Base-by-base conservation (phyloP, 2,888 invertebrate species). In the Microctonus brassicae region DNA sequence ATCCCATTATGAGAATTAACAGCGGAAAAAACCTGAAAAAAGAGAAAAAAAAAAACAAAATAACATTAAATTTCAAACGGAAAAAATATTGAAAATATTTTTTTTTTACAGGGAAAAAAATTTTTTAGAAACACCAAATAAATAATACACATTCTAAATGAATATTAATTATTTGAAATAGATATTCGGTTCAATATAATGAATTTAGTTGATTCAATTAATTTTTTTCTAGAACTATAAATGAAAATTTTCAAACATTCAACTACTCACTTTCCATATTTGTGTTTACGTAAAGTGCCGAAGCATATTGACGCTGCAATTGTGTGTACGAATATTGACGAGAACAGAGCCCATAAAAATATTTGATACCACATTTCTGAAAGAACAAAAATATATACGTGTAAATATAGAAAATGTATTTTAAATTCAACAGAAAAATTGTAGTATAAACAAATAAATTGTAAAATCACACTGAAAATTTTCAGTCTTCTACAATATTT, bases 361-460 rank as follows among this genome's bases (percentile, higher is more conserved):
- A 98, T 94, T 86, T 97, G 95, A 88, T 97, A 97, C 97, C 97
- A 98, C 95, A 98, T 98, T 89, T 97, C 97, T 89, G 93, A 89
- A 90, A 95, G 93, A 10, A n/a, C 33, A 29, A 5, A 29, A n/a
- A 29, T 5, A 29, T 66, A 39, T 22, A 55, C 2, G 7, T 34
- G 69, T 13, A 10, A 10, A 22, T 64, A 62, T 29, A 34, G 26
- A 26, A 33, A 11, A 11, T 7, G 33, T 26, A 64, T 34, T 29
- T 36, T 52, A 53, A n/a, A n/a, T 22, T 66, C 22, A 33, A 67
- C 53, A 13, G 22, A 66, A 29, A 55, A 47, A 62, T 55, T 39
- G 24, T 2, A 26, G 24, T 42, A 39, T 57, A 20, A 11, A 57
- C n/a, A 57, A n/a, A 39, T 55, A n/a, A n/a, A n/a, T n/a, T n/a